These are phyloP conservation scores for Lathronympha strigana DNA, from an alignment of 2,888 invertebrate genomes.

Conservation along the genomic window DNA sequence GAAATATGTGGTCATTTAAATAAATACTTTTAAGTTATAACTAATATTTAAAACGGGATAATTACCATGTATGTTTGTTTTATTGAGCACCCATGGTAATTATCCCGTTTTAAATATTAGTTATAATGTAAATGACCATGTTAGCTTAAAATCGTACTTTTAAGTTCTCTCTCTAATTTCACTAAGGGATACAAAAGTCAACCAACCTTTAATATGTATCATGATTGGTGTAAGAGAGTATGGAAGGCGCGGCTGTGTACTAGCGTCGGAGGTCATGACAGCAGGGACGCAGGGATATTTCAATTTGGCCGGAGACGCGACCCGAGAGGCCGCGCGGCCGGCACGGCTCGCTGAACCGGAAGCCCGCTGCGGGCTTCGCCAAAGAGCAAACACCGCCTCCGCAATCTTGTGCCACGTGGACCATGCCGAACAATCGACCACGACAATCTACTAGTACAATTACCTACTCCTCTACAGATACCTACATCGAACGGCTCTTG, in stretches of 20 bases:
- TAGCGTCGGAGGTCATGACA: constrained; percentile 62
- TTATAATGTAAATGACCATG: too few relatives aligned
- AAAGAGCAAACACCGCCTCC: constrained; percentile 83
- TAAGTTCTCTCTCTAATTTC: too few relatives aligned
- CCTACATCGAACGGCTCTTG: constrained; percentile 46
- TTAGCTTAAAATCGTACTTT: too few relatives aligned
- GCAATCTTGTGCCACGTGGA: constrained; percentile 82
- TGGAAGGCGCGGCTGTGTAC: constrained; percentile 50
- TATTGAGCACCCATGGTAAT: too few relatives aligned
- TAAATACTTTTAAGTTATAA: too few relatives aligned
- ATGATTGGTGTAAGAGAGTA: constrained; percentile 51
- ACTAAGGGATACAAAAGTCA: constrained; percentile 2
- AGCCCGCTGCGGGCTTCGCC: constrained; percentile 78
- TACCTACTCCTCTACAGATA: constrained; percentile 60
- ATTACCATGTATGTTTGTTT: too few relatives aligned
- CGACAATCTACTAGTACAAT: constrained; percentile 76
- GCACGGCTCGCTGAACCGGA: constrained; percentile 82
- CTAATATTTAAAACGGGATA: too few relatives aligned
- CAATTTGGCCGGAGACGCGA: constrained; percentile 82
- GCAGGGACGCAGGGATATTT: constrained; percentile 77
- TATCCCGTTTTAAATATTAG: too few relatives aligned
- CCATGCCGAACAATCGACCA: constrained; percentile 78
- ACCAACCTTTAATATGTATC: constrained; percentile 19
- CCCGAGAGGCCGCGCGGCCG: constrained; percentile 77
- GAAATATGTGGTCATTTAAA: too few relatives aligned